phyloP scores from a whole-genome alignment of 1,140 invertebrate species.

The Carcinoscorpius rotundicauda region DNA sequence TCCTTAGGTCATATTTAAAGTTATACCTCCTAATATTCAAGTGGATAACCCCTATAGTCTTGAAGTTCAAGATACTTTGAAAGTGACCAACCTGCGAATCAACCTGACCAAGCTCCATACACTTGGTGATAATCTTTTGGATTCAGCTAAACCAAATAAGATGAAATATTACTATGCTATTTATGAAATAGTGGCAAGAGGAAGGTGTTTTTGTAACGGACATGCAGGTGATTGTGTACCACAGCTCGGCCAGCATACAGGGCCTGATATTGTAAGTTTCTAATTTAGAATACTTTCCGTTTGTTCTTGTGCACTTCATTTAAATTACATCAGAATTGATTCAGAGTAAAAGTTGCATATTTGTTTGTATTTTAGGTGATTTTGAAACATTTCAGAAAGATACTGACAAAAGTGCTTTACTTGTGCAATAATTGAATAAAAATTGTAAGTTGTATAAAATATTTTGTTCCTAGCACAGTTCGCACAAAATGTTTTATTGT shows the following conservation, averaged over 20 bases:
- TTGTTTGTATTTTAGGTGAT: too few relatives aligned
- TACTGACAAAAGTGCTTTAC: too few relatives aligned
- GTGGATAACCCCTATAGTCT: slow-evolving; percentile 78
- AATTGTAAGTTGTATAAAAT: too few relatives aligned
- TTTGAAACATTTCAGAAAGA: too few relatives aligned
- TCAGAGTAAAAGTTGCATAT: too few relatives aligned
- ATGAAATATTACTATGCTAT: slow-evolving; percentile 97
- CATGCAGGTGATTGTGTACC: slow-evolving; percentile 92
- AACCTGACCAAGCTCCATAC: slow-evolving; percentile 91
- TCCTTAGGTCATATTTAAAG: slow-evolving; percentile 66
- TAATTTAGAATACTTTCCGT: too few relatives aligned
- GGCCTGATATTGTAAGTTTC: slow-evolving; percentile 54
- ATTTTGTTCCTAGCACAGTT: too few relatives aligned
- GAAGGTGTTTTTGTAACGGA: slow-evolving; percentile 98
- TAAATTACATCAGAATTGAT: too few relatives aligned
- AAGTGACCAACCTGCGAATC: slow-evolving; percentile 87
- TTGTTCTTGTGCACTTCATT: too few relatives aligned
- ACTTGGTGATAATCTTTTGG: slow-evolving; percentile 81
- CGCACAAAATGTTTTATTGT: too few relatives aligned
- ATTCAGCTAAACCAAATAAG: slow-evolving; percentile 67
- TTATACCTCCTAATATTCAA: slow-evolving; percentile 72
- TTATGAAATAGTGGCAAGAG: slow-evolving; percentile 91
- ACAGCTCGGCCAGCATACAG: slow-evolving; percentile 37
- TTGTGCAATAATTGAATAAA: too few relatives aligned
- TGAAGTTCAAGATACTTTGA: slow-evolving; percentile 81